These are phyloP conservation scores for Bucco capensis DNA, from an alignment of 2,113 vertebrate genomes.

Conservation along the genomic window DNA sequence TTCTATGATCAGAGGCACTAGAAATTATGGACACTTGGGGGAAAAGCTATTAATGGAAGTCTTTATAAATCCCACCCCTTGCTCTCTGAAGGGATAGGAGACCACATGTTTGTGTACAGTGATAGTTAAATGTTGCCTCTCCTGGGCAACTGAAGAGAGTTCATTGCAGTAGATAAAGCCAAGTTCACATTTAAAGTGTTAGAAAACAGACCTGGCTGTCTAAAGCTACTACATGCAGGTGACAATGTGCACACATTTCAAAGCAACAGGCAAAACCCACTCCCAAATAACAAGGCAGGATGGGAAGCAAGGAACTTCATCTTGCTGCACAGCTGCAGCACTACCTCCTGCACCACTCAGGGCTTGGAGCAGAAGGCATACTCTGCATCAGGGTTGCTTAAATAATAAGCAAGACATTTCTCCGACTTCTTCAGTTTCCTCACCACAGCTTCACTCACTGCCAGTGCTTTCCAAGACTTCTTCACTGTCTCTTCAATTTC, in stretches of 20 bases:
- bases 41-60: neutral
- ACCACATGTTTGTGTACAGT: neutral
- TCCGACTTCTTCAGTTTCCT: neutral
- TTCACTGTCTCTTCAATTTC: neutral
- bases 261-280: neutral
- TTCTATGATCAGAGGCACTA: neutral
- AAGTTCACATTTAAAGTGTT: neutral
- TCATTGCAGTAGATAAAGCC: neutral
- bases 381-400: neutral
- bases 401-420: neutral
- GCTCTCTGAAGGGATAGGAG: neutral
- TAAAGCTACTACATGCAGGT: neutral
- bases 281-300: neutral
- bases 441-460: neutral
- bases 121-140: neutral
- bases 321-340: neutral
- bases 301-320: neutral
- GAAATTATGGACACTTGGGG: neutral
- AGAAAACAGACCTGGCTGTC: neutral
- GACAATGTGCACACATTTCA: neutral
- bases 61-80: neutral
- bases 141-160: neutral
- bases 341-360: neutral
- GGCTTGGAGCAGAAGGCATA: too few relatives aligned
- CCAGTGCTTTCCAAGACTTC: neutral